Conservation (phyloP, 1,140 invertebrate genomes). For the Drosophila nigromelanica region DNA sequence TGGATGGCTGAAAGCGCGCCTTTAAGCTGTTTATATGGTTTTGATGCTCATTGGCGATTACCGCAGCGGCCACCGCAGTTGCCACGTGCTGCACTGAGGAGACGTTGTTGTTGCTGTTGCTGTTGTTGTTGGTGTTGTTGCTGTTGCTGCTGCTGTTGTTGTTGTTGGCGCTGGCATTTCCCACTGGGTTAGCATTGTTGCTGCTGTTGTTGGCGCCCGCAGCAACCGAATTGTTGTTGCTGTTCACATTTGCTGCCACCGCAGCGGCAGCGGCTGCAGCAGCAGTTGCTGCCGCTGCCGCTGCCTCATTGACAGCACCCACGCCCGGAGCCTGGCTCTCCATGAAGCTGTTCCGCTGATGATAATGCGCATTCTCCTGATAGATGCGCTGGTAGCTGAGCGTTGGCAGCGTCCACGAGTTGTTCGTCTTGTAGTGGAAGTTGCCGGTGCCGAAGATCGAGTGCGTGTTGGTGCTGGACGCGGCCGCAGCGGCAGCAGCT, state of each 20-base stretch:
- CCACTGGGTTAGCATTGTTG: constrained; percentile 1
- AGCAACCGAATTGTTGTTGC: constrained; percentile 24
- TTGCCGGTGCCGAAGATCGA: constrained; percentile 81
- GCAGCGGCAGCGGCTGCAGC: constrained; percentile 24
- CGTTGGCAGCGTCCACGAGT: constrained; percentile 79
- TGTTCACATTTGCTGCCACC: constrained; percentile 11
- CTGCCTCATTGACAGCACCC: constrained; percentile 38
- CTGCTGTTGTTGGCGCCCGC: neutral
- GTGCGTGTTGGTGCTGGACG: constrained; percentile 68
- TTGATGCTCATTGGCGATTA: constrained; percentile 78
- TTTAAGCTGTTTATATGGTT: constrained; percentile 76
- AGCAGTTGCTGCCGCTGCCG: constrained; percentile 26
- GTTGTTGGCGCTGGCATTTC: constrained; percentile 13
- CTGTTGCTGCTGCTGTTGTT: constrained; percentile 21
- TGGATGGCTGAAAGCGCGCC: constrained; percentile 70
- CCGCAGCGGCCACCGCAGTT: constrained; percentile 75
- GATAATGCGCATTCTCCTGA: constrained; percentile 74
- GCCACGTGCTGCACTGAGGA: constrained; percentile 78
- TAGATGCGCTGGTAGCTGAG: constrained; percentile 75
- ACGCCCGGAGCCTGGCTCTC: constrained; percentile 42
- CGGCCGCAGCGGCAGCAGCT: constrained; percentile 45
- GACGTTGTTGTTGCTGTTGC: constrained; percentile 47
- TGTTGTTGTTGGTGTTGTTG: constrained; percentile 27
- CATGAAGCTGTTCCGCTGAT: constrained; percentile 75
- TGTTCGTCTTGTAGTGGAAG: constrained; percentile 82